phyloP scores from a whole-genome alignment of 2,888 invertebrate species.

The Hypomecis punctinalis region DNA sequence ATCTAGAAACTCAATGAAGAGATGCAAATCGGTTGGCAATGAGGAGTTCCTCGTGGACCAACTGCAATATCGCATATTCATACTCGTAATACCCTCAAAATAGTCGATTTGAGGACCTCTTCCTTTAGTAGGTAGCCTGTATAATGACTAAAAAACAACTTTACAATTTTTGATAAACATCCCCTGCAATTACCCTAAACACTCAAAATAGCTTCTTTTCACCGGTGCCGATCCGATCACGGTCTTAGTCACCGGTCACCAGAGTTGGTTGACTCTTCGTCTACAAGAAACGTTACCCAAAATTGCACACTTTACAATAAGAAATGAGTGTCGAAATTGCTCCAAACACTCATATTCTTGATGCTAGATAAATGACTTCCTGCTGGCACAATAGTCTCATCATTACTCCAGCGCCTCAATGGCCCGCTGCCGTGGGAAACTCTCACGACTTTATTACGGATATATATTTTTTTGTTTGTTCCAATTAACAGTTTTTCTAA shows the following conservation, averaged over 20 bases:
- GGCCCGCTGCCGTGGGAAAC: conserved; percentile 77
- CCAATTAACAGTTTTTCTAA: conserved; percentile 83
- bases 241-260: conserved; percentile 46
- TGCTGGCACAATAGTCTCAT: conserved; percentile 81
- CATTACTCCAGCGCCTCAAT: conserved; percentile 79
- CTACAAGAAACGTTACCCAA: conserved; percentile 58
- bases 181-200: not conserved
- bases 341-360: conserved; percentile 84
- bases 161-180: not conserved
- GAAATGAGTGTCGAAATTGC: conserved; percentile 83
- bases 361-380: conserved; percentile 85
- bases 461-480: conserved; percentile 82
- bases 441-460: conserved; percentile 84
- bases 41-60: too few species aligned
- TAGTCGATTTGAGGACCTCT: too few species aligned
- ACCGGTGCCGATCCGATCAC: conserved; percentile 37
- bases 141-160: not conserved
- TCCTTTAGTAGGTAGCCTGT: too few species aligned
- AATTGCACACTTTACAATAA: conserved; percentile 81
- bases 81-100: too few species aligned
- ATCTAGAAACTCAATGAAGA: too few species aligned
- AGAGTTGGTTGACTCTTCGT: conserved; percentile 52
- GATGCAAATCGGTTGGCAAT: too few species aligned
- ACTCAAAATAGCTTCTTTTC: not conserved
- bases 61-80: too few species aligned